Conservation (phyloP, 2,888 invertebrate genomes). For the Eupithecia inturbata region DNA sequence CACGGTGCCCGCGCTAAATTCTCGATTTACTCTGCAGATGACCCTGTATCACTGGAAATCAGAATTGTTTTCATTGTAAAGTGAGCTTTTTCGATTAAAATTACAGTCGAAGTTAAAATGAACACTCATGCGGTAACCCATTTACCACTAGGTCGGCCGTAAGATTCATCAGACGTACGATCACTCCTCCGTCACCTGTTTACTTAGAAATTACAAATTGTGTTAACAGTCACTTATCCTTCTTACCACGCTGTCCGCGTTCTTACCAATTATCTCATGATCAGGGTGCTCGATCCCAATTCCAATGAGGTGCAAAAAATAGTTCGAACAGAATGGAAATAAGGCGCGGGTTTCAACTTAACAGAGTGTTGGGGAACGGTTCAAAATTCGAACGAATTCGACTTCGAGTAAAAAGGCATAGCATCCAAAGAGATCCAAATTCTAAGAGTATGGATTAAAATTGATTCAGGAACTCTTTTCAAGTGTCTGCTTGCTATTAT, state of each 20-base stretch:
- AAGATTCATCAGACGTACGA: background rate
- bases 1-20: constrained; percentile 73
- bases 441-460: background rate
- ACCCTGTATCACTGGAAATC: constrained; percentile 10
- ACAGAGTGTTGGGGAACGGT: background rate
- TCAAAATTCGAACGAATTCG: background rate
- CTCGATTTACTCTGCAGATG: constrained; percentile 75
- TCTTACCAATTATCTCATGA: too few relatives aligned
- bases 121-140: background rate
- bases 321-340: too few relatives aligned
- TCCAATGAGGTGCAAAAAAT: too few relatives aligned
- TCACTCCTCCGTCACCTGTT: background rate
- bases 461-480: background rate
- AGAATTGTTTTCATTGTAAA: background rate
- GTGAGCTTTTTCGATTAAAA: background rate
- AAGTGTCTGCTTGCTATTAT: background rate
- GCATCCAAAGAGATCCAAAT: background rate
- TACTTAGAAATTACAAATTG: too few relatives aligned
- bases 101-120: background rate
- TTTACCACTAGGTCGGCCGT: background rate
- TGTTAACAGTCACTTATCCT: background rate
- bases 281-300: too few relatives aligned
- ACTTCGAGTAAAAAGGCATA: background rate
- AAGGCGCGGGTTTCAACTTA: background rate
- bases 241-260: background rate